Conservation (phyloP, 2,888 invertebrate genomes). For the Hypomecis punctinalis region DNA sequence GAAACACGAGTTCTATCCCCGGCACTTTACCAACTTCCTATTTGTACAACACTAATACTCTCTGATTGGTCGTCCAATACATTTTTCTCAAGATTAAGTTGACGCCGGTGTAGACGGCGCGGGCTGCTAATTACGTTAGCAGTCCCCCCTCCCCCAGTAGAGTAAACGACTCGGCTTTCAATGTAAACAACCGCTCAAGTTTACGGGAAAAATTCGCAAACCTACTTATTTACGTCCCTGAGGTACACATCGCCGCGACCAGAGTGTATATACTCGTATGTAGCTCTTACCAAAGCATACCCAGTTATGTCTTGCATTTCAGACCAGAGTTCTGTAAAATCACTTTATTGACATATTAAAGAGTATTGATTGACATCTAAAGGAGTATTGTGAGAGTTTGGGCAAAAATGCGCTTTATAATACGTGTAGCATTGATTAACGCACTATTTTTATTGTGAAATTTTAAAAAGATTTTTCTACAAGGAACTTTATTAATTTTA, state of each 20-base stretch:
- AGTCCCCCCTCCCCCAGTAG: slow-evolving; percentile 57
- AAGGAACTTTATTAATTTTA: no score
- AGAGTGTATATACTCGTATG: slow-evolving; percentile 54
- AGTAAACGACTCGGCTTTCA: slow-evolving; percentile 81
- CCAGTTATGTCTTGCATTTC: no score
- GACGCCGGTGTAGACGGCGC: slow-evolving; percentile 63
- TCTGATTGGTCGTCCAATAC: slow-evolving; percentile 59
- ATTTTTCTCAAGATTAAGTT: slow-evolving; percentile 64
- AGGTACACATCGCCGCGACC: slow-evolving; percentile 58
- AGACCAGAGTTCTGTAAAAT: no score
- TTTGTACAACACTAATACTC: slow-evolving; percentile 54
- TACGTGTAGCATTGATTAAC: no score
- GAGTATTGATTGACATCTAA: no score
- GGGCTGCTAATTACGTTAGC: slow-evolving; percentile 80
- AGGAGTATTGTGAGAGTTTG: no score
- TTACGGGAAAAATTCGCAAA: slow-evolving; percentile 79
- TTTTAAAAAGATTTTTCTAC: no score
- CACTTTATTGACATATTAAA: no score
- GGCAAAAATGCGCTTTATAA: no score
- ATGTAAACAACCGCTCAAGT: slow-evolving; percentile 79
- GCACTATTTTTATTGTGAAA: no score
- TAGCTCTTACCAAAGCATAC: no score
- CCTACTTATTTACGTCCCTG: slow-evolving; percentile 76
- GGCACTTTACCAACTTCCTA: slow-evolving; percentile 45
- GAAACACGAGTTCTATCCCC: slow-evolving; percentile 43